Evolutionary conservation across 2,888 invertebrate genomes (phyloP).

Genomic region (Tinea pellionella): DNA sequence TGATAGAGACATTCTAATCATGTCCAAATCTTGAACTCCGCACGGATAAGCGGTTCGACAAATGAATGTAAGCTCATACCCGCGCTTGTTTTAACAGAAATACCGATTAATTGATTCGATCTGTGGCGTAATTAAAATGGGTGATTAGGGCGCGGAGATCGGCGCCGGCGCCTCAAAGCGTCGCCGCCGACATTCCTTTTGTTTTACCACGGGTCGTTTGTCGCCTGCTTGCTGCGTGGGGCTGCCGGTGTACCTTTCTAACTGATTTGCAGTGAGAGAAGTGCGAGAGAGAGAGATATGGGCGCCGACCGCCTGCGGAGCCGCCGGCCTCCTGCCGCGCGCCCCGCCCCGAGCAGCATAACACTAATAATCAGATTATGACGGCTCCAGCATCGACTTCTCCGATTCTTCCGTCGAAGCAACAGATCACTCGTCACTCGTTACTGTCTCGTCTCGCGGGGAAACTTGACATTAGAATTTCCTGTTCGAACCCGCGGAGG

Average conservation of each 20-base stretch:
- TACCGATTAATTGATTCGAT: conserved; percentile 70
- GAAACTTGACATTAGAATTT: conserved; percentile 40
- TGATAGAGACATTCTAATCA: neutral
- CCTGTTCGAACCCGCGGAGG: conserved; percentile 20
- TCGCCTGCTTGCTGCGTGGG: conserved; percentile 56
- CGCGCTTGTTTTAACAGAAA: conserved; percentile 65
- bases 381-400: conserved; percentile 47
- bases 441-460: conserved; percentile 41
- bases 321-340: conserved; percentile 52
- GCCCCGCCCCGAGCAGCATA: conserved; percentile 50
- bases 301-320: conserved; percentile 60
- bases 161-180: conserved; percentile 68
- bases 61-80: conserved; percentile 44
- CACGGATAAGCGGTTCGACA: conserved; percentile 19
- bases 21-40: neutral
- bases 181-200: conserved; percentile 69
- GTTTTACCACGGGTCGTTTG: conserved; percentile 69
- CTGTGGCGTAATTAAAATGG: conserved; percentile 70
- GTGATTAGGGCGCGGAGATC: conserved; percentile 65
- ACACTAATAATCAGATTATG: conserved; percentile 67
- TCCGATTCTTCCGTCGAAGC: conserved; percentile 17
- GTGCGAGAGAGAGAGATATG: conserved; percentile 47
- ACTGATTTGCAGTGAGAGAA: conserved; percentile 18
- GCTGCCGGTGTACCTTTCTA: conserved; percentile 29
- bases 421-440: conserved; percentile 42